Evolutionary conservation across 2,797 vertebrate species (phyloP).

Genomic region (Synaphobranchus kaupii): DNA sequence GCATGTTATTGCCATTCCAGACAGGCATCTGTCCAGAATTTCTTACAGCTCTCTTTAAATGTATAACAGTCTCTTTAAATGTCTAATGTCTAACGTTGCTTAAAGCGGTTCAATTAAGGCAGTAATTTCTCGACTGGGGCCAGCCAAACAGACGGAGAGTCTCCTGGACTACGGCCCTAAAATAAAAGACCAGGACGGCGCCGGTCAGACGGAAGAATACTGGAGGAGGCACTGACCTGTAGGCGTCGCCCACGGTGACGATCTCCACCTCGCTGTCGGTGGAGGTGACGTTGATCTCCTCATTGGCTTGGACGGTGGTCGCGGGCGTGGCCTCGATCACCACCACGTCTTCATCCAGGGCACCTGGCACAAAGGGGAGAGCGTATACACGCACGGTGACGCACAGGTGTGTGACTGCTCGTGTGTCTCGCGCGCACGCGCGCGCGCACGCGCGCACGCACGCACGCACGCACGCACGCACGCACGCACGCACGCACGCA

Average conservation of each 20-base stretch:
- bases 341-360: conserved; percentile 96
- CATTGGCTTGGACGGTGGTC: conserved; percentile 89
- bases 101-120: neutral
- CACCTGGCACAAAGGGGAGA: conserved; percentile 70
- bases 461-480: no score
- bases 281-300: conserved; percentile 99
- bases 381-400: neutral
- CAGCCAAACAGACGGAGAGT: neutral
- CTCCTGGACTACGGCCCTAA: neutral
- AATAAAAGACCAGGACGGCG: neutral
- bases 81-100: neutral
- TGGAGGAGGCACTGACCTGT: conserved; percentile 75
- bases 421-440: neutral
- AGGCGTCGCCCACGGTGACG: conserved; percentile 94
- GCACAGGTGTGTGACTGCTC: neutral
- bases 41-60: neutral
- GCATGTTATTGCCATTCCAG: neutral
- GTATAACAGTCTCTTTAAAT: neutral
- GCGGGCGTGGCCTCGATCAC: conserved; percentile 95
- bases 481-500: no score
- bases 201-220: no score
- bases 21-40: neutral
- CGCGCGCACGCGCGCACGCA: no score
- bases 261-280: conserved; percentile 99
- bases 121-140: neutral